Base-by-base conservation (phyloP, 2,888 invertebrate genomes). In the Idaea dimidiata region DNA sequence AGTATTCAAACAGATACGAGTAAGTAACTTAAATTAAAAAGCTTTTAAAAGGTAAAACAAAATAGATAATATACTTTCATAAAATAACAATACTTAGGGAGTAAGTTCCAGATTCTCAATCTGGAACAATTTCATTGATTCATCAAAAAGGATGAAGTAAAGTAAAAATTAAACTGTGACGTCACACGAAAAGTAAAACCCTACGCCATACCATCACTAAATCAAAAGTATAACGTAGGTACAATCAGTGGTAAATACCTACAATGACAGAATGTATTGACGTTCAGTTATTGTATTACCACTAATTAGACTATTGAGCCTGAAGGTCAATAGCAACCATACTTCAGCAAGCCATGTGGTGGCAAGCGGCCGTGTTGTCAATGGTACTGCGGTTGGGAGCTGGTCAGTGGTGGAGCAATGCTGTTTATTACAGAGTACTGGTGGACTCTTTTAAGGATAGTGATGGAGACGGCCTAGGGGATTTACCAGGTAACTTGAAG, bases 401-500 rank as follows among this genome's bases (percentile, higher is more conserved):
- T 4, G 75, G 63, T 0, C 80, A 78, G 2, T 98, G 98, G 98
- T 98, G 97, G 96, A 93, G 95, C 77, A 95, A 93, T 54, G 94
- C 95, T 0, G 94, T 96, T 17, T 95, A 97, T 73, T 98, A 99
- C 84, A 96, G 97, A 82, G 93, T 97, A 43, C 94, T 96, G 77
- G 96, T 97, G 0, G 94, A 96, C 70, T 97, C 97, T 0, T 98
- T 97, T 87, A 95, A 94, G 79, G 98, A 99, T 82, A 93, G 94
- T 0, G 90, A 97, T 80, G 95, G 95, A 0, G 96, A 97, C 82
- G 98, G 98, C 5, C 86, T 96, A n/a, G 98, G 98, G 0, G 98
- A 98, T 84, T 83, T 98, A 5, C 93, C 91, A 80, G 98, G 97
- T 94, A 82, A 80, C 24, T 1, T 24, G 72, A 43, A 14, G 10